A percentile compares a stretch with the other conserved stretches of the same genome.
These are phyloP conservation scores for Meloidogyne hapla DNA, from an alignment of 1,140 invertebrate species.

Conservation along the genomic window DNA sequence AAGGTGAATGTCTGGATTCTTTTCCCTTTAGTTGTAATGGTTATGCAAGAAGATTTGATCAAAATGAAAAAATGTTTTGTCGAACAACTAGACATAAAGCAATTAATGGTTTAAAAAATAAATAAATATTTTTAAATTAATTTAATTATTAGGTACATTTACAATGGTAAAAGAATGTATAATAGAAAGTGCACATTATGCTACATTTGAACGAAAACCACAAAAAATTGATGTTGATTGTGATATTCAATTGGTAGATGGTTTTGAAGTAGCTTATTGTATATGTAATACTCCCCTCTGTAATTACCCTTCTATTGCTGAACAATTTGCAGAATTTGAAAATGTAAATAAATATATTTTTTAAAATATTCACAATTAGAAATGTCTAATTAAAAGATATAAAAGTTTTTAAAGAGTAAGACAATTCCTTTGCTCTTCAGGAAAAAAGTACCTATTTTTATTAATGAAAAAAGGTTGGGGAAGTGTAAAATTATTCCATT, in stretches of 20 bases:
- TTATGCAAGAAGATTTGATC: constrained; percentile 44
- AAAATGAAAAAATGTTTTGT: constrained; percentile 46
- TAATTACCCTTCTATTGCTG: constrained; percentile 49
- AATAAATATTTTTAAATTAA: neutral
- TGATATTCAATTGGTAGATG: constrained; percentile 50
- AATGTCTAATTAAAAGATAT: no score
- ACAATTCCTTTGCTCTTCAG: no score
- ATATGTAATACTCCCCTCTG: constrained; percentile 42
- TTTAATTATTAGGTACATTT: constrained; percentile 47
- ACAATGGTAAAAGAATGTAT: constrained; percentile 60
- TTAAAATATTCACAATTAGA: neutral
- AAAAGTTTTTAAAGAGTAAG: no score
- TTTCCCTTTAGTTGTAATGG: constrained; percentile 50
- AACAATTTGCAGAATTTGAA: constrained; percentile 55
- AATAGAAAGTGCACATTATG: constrained; percentile 52
- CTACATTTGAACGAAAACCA: constrained; percentile 53
- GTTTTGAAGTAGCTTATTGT: constrained; percentile 56
- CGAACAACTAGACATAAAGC: constrained; percentile 43
- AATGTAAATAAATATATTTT: constrained; percentile 33
- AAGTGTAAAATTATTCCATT: no score
- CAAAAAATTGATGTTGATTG: constrained; percentile 53
- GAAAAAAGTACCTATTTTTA: no score
- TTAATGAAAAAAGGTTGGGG: no score
- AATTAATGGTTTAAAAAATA: constrained; percentile 26
- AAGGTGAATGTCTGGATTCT: constrained; percentile 49